Evolutionary conservation across 2,797 vertebrate species (phyloP), one percentile per base, ranked within the genome.

Genomic region (Ciconia nigra): DNA sequence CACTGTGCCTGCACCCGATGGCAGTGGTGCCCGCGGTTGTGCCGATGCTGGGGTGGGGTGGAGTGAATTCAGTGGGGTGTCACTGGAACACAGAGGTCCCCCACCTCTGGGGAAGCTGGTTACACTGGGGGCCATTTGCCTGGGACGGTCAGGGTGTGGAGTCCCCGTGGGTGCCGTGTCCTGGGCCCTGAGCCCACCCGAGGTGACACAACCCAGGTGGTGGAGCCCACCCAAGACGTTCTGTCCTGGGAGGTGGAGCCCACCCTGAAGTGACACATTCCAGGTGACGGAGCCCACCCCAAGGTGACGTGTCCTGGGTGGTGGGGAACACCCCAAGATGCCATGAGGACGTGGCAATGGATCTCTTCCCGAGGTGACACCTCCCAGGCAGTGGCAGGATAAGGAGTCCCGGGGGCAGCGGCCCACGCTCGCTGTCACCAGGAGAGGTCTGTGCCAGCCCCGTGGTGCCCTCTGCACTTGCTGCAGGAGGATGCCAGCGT

Each of bases 391-490:
- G 62, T 83, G 47, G 72, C 55, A 83, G 61, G 28, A 51, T 3
- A 2, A 78, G 62, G 39, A 58, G 26, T 66, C 25, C 47, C 3
- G 2, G 39, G 28, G 69, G 17, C 1, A 2, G 33, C 33, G 58
- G 29, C 52, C 54, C 4, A 1, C 1, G 3, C 18, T 37, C 1
- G 3, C 44, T 57, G 44, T 22, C 59, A 42, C 19, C 11, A 62
- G 52, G 57, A 91, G 41, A 55, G 44, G 33, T 3, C 35, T 62
- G 58, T 85, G 80, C 14, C 90, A 58, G 57, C 54, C 54, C 66
- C 5, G 9, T 37, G 28, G 66, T 28, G 70, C 51, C 84, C 62
- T 58, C 54, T 24, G 70, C 33, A 18, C 31, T 42, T 28, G 33
- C 41, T 72, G 79, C 71, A 72, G 80, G 31, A 72, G 55, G 39